Evolutionary conservation across 2,113 vertebrate species (phyloP), one percentile per base, ranked within the genome.

Genomic region (Calonectris borealis): DNA sequence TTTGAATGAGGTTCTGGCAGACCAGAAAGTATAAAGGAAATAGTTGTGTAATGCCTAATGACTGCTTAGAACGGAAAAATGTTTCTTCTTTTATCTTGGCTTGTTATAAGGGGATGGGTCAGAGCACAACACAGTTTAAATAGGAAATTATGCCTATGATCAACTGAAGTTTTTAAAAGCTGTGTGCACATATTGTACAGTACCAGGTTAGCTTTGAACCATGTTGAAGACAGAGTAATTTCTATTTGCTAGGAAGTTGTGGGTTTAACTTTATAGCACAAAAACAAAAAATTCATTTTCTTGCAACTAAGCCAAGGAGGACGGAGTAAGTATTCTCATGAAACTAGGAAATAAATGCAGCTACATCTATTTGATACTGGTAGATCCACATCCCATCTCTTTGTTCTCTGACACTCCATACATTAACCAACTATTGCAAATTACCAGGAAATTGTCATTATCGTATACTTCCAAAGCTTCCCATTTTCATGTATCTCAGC

Each of bases 41-140:
- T 57, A 57, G 83, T 57, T 95, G 92, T 38, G 15, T 72, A 94
- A 95, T 71, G 77, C 69, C 57, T 93, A 90, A 71, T 81, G 77
- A 88, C 88, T 71, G 29, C 83, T 88, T 81, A 82, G 92, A 92
- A 95, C 42, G 88, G 86, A 96, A 96, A 95, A 84, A 70, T 32
- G 32, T 55, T 88, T 60, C 82, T 90, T 92, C 76, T 93, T 90
- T 93, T 83, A 81, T 81, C 95, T 93, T 90, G 70, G 87, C 84
- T 95, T 88, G 44, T 82, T 94, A 9, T 17, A 84, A 77, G 49
- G 29, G 25, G 54, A 94, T 71, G 60, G 83, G n/a, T 88, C 60
- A 80, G 57, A 87, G 31, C 29, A 80, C 66, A 88, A 61, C 58
- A 66, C 32, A 29, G n/a, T 66, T 92, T 64, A 57, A 90, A 75